Evolutionary conservation across 64 coral and sea anemone species (phyloP).

Genomic region (Astreopora myriophthalma): DNA sequence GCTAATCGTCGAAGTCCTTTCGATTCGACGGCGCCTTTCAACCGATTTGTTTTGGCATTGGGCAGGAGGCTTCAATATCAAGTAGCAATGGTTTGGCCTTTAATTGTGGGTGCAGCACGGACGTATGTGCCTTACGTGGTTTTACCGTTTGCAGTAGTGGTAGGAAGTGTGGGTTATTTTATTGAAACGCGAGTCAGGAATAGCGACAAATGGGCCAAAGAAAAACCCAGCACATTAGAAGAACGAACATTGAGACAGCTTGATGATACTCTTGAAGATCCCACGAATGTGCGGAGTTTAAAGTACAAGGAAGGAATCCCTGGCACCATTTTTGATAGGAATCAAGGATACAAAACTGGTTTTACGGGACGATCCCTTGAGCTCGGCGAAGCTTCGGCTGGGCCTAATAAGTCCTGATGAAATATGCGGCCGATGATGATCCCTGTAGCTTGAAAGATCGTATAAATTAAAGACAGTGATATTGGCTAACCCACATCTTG

Average conservation of each 20-base stretch:
- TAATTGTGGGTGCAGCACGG: conserved; percentile 73
- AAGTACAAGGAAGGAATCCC: conserved; percentile 81
- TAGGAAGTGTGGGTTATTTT: conserved; percentile 77
- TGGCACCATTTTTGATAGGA: conserved; percentile 87
- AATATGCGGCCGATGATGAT: no score
- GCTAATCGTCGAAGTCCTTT: no score
- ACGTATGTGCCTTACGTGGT: conserved; percentile 84
- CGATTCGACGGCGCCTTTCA: no score
- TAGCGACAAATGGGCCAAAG: conserved; percentile 81
- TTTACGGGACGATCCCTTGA: conserved; percentile 67
- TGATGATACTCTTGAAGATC: conserved; percentile 59
- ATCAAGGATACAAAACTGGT: conserved; percentile 73
- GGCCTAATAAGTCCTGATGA: not conserved
- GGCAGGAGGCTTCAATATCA: no score
- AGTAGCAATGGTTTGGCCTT: conserved; percentile 73
- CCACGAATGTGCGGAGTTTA: conserved; percentile 74
- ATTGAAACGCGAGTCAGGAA: conserved; percentile 80
- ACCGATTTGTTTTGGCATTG: no score
- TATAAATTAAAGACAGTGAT: no score
- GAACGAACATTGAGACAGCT: conserved; percentile 73
- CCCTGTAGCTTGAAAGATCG: no score
- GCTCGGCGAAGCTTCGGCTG: conserved; percentile 21
- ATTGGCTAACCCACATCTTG: no score
- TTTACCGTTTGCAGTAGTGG: conserved; percentile 72
- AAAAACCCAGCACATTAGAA: conserved; percentile 78